phyloP scores from a whole-genome alignment of 2,113 vertebrate genomes.

The Candoia aspera region DNA sequence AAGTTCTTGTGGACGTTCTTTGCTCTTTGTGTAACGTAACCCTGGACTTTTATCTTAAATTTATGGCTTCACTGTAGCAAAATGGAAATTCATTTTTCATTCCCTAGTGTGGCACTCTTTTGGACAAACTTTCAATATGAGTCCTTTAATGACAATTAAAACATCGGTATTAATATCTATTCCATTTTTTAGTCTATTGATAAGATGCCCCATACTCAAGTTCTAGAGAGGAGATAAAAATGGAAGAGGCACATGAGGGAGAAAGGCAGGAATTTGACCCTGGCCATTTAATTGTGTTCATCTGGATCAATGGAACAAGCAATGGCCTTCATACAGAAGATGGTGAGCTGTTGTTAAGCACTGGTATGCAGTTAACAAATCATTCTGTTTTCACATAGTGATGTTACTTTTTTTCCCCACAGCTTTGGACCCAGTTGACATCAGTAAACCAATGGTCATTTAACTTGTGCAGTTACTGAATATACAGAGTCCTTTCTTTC shows the following conservation, averaged over 20 bases:
- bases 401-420: background rate
- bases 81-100: background rate
- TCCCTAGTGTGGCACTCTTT: background rate
- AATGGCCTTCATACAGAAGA: too few species aligned
- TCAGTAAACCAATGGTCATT: background rate
- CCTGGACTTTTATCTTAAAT: background rate
- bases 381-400: background rate
- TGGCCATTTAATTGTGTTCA: background rate
- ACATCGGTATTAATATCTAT: background rate
- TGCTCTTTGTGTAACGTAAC: background rate
- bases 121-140: background rate
- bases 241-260: background rate
- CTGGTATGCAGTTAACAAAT: background rate
- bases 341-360: too few species aligned
- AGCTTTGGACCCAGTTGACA: constrained; percentile 16
- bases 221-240: background rate
- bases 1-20: background rate
- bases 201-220: background rate
- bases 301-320: background rate
- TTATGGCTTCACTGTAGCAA: background rate
- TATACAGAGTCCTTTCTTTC: background rate
- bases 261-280: background rate
- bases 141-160: background rate
- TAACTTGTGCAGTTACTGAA: background rate
- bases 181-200: background rate